phyloP scores from a whole-genome alignment of 1,140 invertebrate species.

The Euura saliciscinereae region DNA sequence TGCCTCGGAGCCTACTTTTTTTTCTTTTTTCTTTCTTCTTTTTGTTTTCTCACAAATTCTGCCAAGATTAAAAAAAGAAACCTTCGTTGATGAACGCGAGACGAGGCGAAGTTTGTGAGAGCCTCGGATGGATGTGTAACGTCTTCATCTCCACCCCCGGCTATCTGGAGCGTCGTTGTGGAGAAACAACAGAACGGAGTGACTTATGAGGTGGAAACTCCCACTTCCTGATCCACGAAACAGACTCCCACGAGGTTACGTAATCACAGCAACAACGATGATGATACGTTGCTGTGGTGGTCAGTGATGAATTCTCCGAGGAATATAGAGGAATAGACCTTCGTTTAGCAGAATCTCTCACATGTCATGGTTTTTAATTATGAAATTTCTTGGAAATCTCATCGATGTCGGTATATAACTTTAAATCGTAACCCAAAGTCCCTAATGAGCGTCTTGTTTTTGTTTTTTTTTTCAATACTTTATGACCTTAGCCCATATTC shows the following conservation, averaged over 20 bases:
- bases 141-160: not conserved
- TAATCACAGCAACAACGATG: not conserved
- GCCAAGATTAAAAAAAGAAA: not conserved
- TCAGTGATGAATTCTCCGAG: not conserved
- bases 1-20: no score
- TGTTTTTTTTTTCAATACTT: not conserved
- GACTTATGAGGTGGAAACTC: conserved; percentile 19
- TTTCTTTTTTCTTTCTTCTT: not conserved
- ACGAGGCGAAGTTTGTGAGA: not conserved
- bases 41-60: not conserved
- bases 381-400: no score
- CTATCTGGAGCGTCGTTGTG: not conserved
- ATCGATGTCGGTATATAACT: no score
- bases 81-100: no score
- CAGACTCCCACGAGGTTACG: conserved; percentile 32
- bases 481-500: not conserved
- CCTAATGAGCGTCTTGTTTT: no score
- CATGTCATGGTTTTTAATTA: no score
- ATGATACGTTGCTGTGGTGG: not conserved
- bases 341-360: no score
- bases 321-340: no score
- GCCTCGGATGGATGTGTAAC: not conserved
- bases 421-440: no score
- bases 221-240: conserved; percentile 40
- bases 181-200: not conserved